A percentile compares a stretch with the other conserved stretches of the same genome.
These are phyloP conservation scores for Hippocampus mohnikei DNA, from an alignment of 2,113 vertebrate species.

Conservation along the genomic window DNA sequence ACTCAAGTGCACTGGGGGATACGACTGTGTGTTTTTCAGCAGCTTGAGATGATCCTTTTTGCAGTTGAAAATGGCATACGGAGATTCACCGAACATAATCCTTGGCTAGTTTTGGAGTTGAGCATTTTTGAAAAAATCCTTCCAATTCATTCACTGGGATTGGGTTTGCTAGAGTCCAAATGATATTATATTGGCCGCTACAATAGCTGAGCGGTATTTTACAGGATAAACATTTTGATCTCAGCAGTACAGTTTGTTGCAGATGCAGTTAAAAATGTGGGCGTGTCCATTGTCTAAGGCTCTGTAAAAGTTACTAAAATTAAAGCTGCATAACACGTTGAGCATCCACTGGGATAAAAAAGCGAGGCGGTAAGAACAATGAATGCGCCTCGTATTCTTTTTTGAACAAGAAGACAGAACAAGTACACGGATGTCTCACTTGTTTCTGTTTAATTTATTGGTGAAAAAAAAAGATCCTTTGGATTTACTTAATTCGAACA, in stretches of 20 bases:
- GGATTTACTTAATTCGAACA: too few species aligned
- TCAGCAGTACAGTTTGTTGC: neutral
- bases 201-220: neutral
- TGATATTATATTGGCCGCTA: neutral
- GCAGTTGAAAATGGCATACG: neutral
- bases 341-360: too few species aligned
- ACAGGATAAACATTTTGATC: neutral
- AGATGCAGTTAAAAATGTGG: neutral
- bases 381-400: too few species aligned
- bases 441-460: too few species aligned
- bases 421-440: too few species aligned
- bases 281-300: neutral
- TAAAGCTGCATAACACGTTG: too few species aligned
- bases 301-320: neutral
- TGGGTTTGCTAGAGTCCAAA: neutral
- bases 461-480: too few species aligned
- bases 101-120: neutral
- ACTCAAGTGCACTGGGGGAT: slow-evolving; percentile 20
- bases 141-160: neutral
- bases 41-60: neutral
- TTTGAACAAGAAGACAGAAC: neutral
- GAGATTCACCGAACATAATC: neutral
- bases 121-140: neutral
- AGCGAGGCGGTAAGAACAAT: too few species aligned
- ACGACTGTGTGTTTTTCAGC: neutral